Percentiles rank a stretch among this genome's conserved stretches.
phyloP scores from a whole-genome alignment of 2,888 invertebrate genomes.

The Neoascia interrupta region DNA sequence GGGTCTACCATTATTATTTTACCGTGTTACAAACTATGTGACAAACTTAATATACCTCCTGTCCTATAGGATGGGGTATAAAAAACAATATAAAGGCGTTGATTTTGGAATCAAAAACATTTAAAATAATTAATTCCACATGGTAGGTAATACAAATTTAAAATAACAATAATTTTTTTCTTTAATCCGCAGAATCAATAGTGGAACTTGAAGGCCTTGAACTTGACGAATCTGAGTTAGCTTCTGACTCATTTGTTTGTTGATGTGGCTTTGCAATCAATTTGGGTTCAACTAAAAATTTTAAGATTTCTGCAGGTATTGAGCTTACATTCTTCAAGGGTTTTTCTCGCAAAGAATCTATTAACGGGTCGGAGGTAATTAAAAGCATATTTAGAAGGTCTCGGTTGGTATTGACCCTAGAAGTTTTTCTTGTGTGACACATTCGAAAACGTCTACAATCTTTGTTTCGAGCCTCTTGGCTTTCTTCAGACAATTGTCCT shows the following conservation, averaged over 20 bases:
- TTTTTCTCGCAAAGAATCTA: conserved; percentile 12
- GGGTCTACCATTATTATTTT: too few relatives aligned
- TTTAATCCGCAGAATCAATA: too few relatives aligned
- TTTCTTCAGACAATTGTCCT: background rate
- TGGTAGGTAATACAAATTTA: too few relatives aligned
- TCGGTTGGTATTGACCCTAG: background rate
- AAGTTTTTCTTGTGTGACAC: background rate
- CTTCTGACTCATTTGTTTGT: background rate
- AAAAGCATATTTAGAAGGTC: too few relatives aligned
- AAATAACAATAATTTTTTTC: too few relatives aligned
- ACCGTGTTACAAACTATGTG: too few relatives aligned
- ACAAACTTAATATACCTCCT: too few relatives aligned
- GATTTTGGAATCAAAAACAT: too few relatives aligned
- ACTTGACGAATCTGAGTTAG: background rate
- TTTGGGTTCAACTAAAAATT: too few relatives aligned
- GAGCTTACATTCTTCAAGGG: conserved; percentile 3
- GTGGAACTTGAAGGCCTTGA: background rate
- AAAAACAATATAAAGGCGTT: too few relatives aligned
- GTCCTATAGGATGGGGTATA: too few relatives aligned
- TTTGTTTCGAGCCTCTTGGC: conserved; percentile 1
- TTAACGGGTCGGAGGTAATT: conserved; percentile 6
- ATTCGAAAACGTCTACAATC: conserved; percentile 3
- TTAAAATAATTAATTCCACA: too few relatives aligned
- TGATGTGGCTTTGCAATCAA: background rate
- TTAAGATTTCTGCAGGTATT: conserved; percentile 2